A percentile compares a stretch with the other conserved stretches of the same genome.
Conservation (phyloP, 2,888 invertebrate species). For the Cheilosia soror region DNA sequence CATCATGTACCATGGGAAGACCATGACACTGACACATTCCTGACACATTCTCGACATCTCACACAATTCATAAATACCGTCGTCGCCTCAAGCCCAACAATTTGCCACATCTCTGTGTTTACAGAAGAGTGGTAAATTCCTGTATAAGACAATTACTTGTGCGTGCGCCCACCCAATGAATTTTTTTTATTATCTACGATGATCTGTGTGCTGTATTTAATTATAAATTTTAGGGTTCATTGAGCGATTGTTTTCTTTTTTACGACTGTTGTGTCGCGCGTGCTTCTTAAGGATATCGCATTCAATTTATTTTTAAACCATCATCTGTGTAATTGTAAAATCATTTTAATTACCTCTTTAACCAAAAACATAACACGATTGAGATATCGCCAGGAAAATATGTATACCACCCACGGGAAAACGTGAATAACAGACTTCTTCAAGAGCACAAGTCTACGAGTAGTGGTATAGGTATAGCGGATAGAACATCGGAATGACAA, state of each 20-base stretch:
- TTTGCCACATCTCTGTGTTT: slow-evolving; percentile 57
- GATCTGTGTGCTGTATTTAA: slow-evolving; percentile 10
- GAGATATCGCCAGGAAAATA: slow-evolving; percentile 19
- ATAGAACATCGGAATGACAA: slow-evolving; percentile 7
- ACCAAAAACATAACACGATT: slow-evolving; percentile 4
- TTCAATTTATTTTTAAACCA: slow-evolving; percentile 12
- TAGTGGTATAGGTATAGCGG: background rate
- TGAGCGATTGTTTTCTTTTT: slow-evolving; percentile 12
- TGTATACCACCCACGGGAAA: slow-evolving; percentile 42
- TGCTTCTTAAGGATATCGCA: background rate
- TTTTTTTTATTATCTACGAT: background rate
- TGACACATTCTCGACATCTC: slow-evolving; percentile 25
- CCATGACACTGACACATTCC: slow-evolving; percentile 27
- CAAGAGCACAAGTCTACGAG: background rate
- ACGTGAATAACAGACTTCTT: slow-evolving; percentile 4
- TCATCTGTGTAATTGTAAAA: slow-evolving; percentile 8
- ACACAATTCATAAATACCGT: slow-evolving; percentile 19
- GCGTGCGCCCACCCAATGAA: slow-evolving; percentile 10
- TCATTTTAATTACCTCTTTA: slow-evolving; percentile 25
- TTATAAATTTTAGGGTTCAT: slow-evolving; percentile 3
- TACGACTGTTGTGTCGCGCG: slow-evolving; percentile 7
- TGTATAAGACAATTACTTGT: slow-evolving; percentile 28
- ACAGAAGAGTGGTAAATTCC: slow-evolving; percentile 58
- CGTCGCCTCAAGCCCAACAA: slow-evolving; percentile 29
- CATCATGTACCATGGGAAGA: background rate